Conservation (phyloP, 2,113 vertebrate species). For the Macquaria ambigua region DNA sequence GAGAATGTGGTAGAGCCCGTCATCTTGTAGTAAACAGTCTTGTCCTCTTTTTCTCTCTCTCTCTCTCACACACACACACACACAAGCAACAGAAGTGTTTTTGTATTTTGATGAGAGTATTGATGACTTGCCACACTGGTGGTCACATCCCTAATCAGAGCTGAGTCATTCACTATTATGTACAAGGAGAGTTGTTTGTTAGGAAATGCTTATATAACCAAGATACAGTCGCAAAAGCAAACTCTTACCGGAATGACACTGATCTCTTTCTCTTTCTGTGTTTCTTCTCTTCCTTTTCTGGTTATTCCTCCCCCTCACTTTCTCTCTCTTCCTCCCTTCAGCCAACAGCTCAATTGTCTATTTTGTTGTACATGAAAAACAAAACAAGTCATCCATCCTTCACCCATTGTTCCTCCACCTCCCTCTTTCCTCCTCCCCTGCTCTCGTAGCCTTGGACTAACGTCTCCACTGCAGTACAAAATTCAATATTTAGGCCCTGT, state of each 20-base stretch:
- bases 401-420: constrained; percentile 40
- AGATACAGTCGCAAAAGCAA: constrained; percentile 1
- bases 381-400: constrained; percentile 62
- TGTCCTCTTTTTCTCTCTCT: background rate
- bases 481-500: constrained; percentile 26
- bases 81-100: background rate
- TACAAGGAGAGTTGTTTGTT: constrained; percentile 13
- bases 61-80: background rate
- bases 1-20: constrained; percentile 65
- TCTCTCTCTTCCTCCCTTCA: constrained; percentile 17
- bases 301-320: constrained; percentile 25
- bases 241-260: constrained; percentile 20
- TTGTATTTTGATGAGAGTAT: constrained; percentile 33
- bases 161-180: constrained; percentile 4
- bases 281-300: constrained; percentile 22
- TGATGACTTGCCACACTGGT: constrained; percentile 20
- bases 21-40: constrained; percentile 59
- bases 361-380: constrained; percentile 53
- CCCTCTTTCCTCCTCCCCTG: constrained; percentile 20
- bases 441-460: constrained; percentile 24
- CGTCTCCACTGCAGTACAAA: constrained; percentile 22
- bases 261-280: constrained; percentile 16
- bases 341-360: constrained; percentile 41
- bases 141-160: constrained; percentile 20
- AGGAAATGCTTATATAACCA: constrained; percentile 32